A percentile compares a stretch with the other conserved stretches of the same genome.
Conservation (phyloP, 2,113 vertebrate species). For the Hystrix brachyura region DNA sequence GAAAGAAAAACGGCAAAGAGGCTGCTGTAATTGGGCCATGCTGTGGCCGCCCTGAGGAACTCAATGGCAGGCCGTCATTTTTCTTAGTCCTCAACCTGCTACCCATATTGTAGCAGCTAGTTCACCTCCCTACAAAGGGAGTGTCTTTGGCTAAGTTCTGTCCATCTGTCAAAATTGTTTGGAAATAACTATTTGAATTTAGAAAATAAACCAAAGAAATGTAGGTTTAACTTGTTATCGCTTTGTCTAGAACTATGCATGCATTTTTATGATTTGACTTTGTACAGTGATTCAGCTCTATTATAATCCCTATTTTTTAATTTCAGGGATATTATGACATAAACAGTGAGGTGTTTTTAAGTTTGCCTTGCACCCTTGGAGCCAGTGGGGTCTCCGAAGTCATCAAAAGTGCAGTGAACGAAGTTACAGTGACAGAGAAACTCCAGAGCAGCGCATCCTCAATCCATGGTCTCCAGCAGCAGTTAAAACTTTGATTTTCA, state of each 20-base stretch:
- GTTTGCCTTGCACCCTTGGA: constrained; percentile 94
- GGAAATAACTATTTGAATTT: constrained; percentile 35
- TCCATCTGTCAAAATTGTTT: not conserved
- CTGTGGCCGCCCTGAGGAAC: not conserved
- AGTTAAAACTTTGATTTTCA: constrained; percentile 90
- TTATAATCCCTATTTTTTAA: constrained; percentile 58
- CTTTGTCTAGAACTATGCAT: constrained; percentile 33
- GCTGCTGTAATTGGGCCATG: not conserved
- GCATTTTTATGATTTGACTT: constrained; percentile 17
- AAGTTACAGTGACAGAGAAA: constrained; percentile 88
- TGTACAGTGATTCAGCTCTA: constrained; percentile 1
- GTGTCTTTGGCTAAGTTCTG: not conserved
- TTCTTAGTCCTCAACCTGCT: not conserved
- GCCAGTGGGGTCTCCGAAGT: constrained; percentile 90
- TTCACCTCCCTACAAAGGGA: not conserved
- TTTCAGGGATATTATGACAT: constrained; percentile 93
- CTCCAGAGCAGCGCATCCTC: constrained; percentile 90
- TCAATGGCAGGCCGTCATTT: not conserved
- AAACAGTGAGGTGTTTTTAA: constrained; percentile 95
- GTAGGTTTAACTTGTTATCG: constrained; percentile 32
- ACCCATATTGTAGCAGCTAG: not conserved
- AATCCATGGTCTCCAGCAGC: constrained; percentile 91
- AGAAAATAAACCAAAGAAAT: constrained; percentile 13
- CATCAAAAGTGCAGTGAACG: constrained; percentile 87
- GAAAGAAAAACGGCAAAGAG: constrained; percentile 34